These are phyloP conservation scores for Lamellibrachia columna DNA, from an alignment of 2,888 invertebrate genomes.

Conservation along the genomic window DNA sequence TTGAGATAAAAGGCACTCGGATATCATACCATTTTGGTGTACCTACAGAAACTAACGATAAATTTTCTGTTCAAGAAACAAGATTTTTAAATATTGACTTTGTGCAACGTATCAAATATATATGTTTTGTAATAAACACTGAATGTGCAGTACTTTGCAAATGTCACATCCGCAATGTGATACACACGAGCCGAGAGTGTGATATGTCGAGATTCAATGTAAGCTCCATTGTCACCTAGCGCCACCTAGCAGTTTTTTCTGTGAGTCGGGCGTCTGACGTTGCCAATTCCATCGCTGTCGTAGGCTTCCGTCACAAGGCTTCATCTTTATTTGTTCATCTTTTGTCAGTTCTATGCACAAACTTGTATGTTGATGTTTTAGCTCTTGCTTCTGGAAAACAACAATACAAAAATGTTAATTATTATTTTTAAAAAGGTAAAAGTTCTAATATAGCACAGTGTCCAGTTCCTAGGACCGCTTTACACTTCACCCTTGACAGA, in stretches of 20 bases:
- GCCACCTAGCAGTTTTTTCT: neutral
- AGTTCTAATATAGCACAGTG: no score
- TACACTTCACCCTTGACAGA: no score
- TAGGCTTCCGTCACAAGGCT: slow-evolving; percentile 56
- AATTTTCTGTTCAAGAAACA: neutral
- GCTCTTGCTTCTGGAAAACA: neutral
- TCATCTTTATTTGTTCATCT: slow-evolving; percentile 51
- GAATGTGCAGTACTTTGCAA: neutral
- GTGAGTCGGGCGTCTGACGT: slow-evolving; percentile 33
- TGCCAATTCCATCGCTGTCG: slow-evolving; percentile 64
- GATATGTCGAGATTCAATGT: neutral
- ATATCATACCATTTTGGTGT: neutral
- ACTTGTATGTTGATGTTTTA: neutral
- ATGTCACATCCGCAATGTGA: neutral
- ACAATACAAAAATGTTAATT: neutral
- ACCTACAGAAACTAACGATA: neutral
- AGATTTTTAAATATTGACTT: neutral
- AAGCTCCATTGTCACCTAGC: neutral
- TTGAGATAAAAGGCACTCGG: neutral
- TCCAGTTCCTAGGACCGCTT: no score
- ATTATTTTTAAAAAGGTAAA: no score
- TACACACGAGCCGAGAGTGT: neutral
- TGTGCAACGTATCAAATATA: neutral
- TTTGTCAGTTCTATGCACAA: neutral
- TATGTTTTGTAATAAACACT: neutral